Evolutionary conservation across 2,113 vertebrate species (phyloP), one percentile per base, ranked within the genome.

Genomic region (Junco hyemalis): DNA sequence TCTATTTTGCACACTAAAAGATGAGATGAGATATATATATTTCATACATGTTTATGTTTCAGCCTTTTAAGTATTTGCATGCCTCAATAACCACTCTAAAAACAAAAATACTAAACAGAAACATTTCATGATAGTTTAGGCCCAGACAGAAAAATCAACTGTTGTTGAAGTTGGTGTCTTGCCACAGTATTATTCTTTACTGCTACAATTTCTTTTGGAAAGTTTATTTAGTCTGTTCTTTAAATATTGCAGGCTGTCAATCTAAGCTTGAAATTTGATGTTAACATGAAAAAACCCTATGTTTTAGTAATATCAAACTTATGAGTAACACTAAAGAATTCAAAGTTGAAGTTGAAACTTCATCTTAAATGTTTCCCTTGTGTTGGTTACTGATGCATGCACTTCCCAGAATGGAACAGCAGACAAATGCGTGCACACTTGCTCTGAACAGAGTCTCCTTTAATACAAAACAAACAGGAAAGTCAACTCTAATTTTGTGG

Each of bases 151-250:
- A 96, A 95, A 87, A 92, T 92, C 80, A 81, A 86, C 93, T 93
- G 92, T 87, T 97, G 95, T 95, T 96, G 92, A 92, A 96, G 38
- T 94, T 97, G 96, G 95, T 96, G 84, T 88, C 92, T 88, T 96
- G 96, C 96, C 96, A 96, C 56, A 71, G 83, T 72, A 95, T 96
- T 96, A 96, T 97, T 97, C 81, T 96, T 94, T 95, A 76, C 89
- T 94, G 78, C 89, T 94, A 95, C 86, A 66, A 91, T 95, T 97
- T 96, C 74, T 88, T 91, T 88, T 80, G 71, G 70, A 96, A 94
- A 86, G 95, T 93, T 96, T 96, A 97, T 96, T 97, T 96, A 92
- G 91, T 92, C 94, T 96, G 93, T 92, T 88, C 94, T 94, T 91
- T 91, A 88, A 96, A 86, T 95, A 87, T 36, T 95, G 88, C 92